Base-by-base conservation (phyloP, 2,888 invertebrate genomes). In the Aspidiotus destructor region DNA sequence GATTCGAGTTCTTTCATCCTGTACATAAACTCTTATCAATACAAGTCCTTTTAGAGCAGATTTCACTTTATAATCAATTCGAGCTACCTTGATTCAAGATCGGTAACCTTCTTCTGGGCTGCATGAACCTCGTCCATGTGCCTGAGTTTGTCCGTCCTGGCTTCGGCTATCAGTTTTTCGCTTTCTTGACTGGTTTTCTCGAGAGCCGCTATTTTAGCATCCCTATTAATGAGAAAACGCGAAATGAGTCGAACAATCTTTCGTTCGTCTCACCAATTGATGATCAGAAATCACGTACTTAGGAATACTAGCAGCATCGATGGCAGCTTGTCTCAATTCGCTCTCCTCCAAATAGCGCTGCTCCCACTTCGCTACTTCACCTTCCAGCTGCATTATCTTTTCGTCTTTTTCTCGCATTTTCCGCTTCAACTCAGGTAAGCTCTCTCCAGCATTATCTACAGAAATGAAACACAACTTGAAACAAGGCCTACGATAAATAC, bases 91-190 rank as follows among this genome's bases (percentile, higher is more conserved):
- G 89, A 85, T 79, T 92, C 92, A 17, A 91, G 80, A 76, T 92
- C 92, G 2, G 90, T 87, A n/a, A 88, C 83, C 76, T 87, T 88
- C 76, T 89, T 88, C 77, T 91, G 89, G 8, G 90, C 88, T 10
- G 86, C 86, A 76, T 92, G 90, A 41, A 91, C 83, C 76, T 92
- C 91, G 76, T 92, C 92, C 88, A 92, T 89, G 76, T 92, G 91
- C 62, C 88, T 84, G 75, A 92, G 86, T 77, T 91, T 90, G 76
- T 92, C 92, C 71, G 84, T 86, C 72, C 91, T 83, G 8, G 90
- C 91, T 77, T 92, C 91, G 0, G 90, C 88, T 77, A 92, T 90
- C 64, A 91, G 79, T 73, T 88, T 86, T 76, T 91, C 92, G 2
- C 88, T 87, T 75, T 92, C 90, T 73, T 88, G 87, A 70, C 87